These are phyloP conservation scores for Pluvialis apricaria DNA, from an alignment of 2,113 vertebrate genomes.

Conservation along the genomic window DNA sequence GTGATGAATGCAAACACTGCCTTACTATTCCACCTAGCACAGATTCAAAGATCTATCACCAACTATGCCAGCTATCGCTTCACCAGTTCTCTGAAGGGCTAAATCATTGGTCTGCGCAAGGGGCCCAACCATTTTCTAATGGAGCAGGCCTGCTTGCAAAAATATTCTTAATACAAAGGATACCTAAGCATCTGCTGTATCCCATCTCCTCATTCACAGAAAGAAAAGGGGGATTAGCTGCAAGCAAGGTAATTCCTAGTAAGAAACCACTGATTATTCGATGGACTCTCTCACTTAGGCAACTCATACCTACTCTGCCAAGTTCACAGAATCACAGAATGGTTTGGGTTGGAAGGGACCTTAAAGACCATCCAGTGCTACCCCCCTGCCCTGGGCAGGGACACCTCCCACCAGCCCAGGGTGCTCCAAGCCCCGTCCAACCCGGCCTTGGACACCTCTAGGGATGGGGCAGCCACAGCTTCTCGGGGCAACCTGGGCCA, in stretches of 20 bases:
- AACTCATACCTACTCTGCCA: neutral
- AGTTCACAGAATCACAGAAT: neutral
- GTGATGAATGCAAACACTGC: neutral
- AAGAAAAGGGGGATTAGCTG: neutral
- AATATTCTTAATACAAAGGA: neutral
- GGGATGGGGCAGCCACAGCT: neutral
- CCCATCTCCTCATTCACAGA: neutral
- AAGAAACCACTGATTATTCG: neutral
- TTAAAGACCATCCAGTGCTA: rapidly evolving
- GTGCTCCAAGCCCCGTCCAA: neutral
- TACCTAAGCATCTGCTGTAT: neutral
- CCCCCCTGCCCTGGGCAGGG: neutral
- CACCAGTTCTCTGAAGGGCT: neutral
- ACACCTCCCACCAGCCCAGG: neutral
- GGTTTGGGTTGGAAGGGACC: neutral
- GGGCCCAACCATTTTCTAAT: neutral
- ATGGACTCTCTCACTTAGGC: neutral
- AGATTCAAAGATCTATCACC: neutral
- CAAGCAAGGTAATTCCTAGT: neutral
- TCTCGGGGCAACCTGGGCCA: neutral
- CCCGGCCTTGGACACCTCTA: neutral
- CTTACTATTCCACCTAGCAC: neutral
- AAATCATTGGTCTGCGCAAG: neutral
- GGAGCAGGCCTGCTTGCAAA: neutral
- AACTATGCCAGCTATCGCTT: rapidly evolving